Evolutionary conservation across 2,888 invertebrate genomes (phyloP).

Genomic region (Anticlea derivata): DNA sequence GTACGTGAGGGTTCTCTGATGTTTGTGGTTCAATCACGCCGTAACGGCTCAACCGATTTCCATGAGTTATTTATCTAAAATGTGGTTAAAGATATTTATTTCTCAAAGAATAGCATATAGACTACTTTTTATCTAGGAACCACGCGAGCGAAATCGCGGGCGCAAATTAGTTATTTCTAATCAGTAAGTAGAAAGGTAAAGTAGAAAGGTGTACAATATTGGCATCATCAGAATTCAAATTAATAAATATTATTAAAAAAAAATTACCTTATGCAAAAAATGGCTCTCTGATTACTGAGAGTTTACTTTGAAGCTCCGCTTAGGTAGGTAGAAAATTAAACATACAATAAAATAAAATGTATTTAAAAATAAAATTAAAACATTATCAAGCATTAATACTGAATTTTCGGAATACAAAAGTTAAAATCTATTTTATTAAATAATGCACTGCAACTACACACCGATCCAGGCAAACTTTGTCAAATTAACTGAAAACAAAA

Average conservation of each 20-base stretch:
- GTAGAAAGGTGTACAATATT: too few species aligned
- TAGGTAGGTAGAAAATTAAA: constrained; percentile 25
- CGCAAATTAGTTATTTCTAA: too few species aligned
- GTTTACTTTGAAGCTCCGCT: constrained; percentile 18
- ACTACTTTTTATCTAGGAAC: too few species aligned
- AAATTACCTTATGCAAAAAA: constrained; percentile 29
- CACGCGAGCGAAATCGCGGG: too few species aligned
- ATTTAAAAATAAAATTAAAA: constrained; percentile 34
- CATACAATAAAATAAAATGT: constrained; percentile 34
- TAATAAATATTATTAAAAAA: constrained; percentile 3
- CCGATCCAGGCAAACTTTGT: constrained; percentile 70
- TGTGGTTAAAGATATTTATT: too few species aligned
- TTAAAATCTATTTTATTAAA: constrained; percentile 21
- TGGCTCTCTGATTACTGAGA: constrained; percentile 1
- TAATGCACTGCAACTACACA: constrained; percentile 58
- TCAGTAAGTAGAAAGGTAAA: too few species aligned
- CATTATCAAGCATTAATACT: constrained; percentile 46
- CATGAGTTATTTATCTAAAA: too few species aligned
- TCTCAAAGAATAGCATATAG: too few species aligned
- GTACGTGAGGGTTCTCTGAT: too few species aligned
- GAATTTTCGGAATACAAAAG: constrained; percentile 44
- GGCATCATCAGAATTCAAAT: background rate
- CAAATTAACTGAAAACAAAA: constrained; percentile 80
- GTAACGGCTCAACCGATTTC: too few species aligned
- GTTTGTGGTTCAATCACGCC: too few species aligned